A percentile compares a stretch with the other conserved stretches of the same genome.
These are phyloP conservation scores for Pica pica DNA, from an alignment of 2,113 vertebrate genomes.

Conservation along the genomic window DNA sequence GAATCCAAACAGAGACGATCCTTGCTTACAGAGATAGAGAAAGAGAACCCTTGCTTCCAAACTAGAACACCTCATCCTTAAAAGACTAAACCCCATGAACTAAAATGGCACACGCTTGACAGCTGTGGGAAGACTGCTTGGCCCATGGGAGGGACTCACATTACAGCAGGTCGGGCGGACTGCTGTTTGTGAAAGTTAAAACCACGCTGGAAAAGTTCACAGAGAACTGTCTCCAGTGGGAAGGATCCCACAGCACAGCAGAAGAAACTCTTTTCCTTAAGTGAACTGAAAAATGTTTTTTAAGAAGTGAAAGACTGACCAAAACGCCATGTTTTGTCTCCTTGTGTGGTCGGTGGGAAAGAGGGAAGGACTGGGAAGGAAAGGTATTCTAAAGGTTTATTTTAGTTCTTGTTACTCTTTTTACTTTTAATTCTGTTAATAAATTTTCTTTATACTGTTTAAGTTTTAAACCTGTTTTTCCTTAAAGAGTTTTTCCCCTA, in stretches of 20 bases:
- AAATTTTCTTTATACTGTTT: background rate
- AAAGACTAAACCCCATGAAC: background rate
- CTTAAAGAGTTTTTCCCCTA: background rate
- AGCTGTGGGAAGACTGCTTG: background rate
- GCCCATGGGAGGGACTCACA: fast-evolving
- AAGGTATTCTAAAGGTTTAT: background rate
- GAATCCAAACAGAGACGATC: background rate
- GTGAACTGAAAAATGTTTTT: background rate
- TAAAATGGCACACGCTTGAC: background rate
- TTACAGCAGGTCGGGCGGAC: background rate
- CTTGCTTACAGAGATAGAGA: background rate
- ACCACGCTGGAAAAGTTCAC: background rate
- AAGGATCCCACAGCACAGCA: background rate
- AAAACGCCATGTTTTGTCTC: background rate
- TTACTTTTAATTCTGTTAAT: background rate
- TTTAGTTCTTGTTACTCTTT: background rate
- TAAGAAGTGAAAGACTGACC: background rate
- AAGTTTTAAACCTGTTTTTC: background rate
- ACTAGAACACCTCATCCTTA: background rate
- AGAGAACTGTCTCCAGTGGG: background rate
- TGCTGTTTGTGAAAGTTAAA: background rate
- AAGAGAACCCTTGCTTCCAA: background rate
- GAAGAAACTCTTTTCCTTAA: background rate
- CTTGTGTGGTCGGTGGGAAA: background rate
- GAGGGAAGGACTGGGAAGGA: background rate